Conservation (phyloP, 2,113 vertebrate species). For the Camelus bactrianus region DNA sequence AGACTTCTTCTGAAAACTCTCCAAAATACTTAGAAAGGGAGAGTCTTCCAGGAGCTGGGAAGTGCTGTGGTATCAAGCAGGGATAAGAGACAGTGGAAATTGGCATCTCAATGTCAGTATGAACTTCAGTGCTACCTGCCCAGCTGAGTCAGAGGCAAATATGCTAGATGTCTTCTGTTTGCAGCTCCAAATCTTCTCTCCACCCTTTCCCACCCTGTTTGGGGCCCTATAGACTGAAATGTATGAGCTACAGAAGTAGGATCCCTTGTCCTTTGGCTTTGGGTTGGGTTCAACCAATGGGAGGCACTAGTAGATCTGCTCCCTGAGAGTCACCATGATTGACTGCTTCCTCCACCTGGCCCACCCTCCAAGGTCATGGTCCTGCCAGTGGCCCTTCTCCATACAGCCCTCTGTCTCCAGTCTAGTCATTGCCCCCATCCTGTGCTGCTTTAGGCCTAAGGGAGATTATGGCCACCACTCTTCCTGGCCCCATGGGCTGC, state of each 20-base stretch:
- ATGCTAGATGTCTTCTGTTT: background rate
- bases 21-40: background rate
- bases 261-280: background rate
- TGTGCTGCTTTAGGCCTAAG: background rate
- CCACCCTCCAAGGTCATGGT: background rate
- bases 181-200: background rate
- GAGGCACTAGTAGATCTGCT: background rate
- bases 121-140: background rate
- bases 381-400: background rate
- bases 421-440: background rate
- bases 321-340: background rate
- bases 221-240: background rate
- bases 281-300: background rate
- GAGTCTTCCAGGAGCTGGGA: background rate
- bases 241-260: background rate
- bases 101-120: background rate
- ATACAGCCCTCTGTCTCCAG: background rate
- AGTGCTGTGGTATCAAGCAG: background rate
- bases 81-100: background rate
- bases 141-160: background rate
- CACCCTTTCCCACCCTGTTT: background rate
- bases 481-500: accelerated
- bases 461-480: accelerated
- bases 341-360: accelerated
- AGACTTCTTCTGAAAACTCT: background rate